phyloP scores from a whole-genome alignment of 2,888 invertebrate species.

The Quadriops clusia region DNA sequence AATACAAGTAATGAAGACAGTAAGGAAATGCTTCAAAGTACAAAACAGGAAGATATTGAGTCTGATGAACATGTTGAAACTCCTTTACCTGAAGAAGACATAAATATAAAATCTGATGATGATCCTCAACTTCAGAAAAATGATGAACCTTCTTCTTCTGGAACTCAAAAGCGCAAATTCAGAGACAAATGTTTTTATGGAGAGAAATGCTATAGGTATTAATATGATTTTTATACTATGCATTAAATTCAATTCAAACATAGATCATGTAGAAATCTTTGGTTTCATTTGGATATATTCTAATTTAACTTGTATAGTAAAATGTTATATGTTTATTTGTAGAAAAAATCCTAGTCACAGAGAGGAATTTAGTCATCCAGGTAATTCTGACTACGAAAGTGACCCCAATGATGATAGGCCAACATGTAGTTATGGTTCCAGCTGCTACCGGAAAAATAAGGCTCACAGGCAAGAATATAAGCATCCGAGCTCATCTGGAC shows the following conservation, averaged over 20 bases:
- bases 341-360: constrained; percentile 51
- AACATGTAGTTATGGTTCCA: constrained; percentile 45
- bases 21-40: neutral
- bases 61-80: neutral
- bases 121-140: neutral
- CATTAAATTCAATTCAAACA: constrained; percentile 3
- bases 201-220: constrained; percentile 48
- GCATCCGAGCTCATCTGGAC: constrained; percentile 36
- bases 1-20: neutral
- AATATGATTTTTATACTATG: neutral
- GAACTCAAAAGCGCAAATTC: constrained; percentile 10
- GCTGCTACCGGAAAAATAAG: constrained; percentile 45
- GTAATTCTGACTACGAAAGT: constrained; percentile 47
- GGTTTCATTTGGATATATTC: too few relatives aligned
- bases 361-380: constrained; percentile 49
- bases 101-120: neutral
- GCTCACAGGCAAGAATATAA: constrained; percentile 45
- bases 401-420: constrained; percentile 35
- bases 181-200: constrained; percentile 54
- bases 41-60: neutral
- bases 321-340: constrained; percentile 19
- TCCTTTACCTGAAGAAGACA: neutral
- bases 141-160: neutral
- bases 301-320: too few relatives aligned
- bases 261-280: neutral